These are phyloP conservation scores for Auanema sp. DNA, from an alignment of 2,888 invertebrate species.

Conservation along the genomic window DNA sequence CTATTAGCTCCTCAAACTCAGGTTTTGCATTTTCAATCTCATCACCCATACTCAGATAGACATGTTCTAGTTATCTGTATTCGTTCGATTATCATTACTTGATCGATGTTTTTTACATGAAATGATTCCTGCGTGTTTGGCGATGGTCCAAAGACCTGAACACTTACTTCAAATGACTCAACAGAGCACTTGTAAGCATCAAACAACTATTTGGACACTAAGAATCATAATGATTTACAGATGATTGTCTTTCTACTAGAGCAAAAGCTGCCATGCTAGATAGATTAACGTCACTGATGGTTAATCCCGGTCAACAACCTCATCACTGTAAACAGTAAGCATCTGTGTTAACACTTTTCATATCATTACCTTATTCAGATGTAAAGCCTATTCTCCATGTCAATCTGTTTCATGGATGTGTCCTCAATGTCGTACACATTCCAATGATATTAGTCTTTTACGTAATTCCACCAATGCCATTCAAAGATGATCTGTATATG, in stretches of 20 bases:
- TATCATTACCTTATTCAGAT: constrained; percentile 36
- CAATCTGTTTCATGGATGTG: constrained; percentile 59
- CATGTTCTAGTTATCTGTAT: constrained; percentile 53
- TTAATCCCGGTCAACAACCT: constrained; percentile 54
- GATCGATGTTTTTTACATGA: constrained; percentile 64
- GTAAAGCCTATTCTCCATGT: constrained; percentile 54
- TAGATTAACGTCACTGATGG: constrained; percentile 52
- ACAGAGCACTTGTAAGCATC: constrained; percentile 60
- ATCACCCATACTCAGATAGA: too few relatives aligned
- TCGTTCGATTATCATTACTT: constrained; percentile 61
- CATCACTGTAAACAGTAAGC: constrained; percentile 53
- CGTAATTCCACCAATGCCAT: constrained; percentile 18
- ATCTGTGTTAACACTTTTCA: neutral
- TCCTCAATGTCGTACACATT: constrained; percentile 61
- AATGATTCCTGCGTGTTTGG: constrained; percentile 61
- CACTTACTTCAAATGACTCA: constrained; percentile 63
- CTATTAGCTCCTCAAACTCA: constrained; percentile 55
- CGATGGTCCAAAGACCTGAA: constrained; percentile 58
- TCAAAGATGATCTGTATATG: neutral
- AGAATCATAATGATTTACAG: constrained; percentile 31
- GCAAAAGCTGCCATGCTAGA: constrained; percentile 63
- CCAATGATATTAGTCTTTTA: constrained; percentile 45
- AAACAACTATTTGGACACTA: neutral
- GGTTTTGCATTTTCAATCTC: constrained; percentile 17
- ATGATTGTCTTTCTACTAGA: constrained; percentile 61